Percentiles rank a stretch among this genome's conserved stretches.
Conservation (phyloP, 1,140 invertebrate genomes). For the Cepaea nemoralis region DNA sequence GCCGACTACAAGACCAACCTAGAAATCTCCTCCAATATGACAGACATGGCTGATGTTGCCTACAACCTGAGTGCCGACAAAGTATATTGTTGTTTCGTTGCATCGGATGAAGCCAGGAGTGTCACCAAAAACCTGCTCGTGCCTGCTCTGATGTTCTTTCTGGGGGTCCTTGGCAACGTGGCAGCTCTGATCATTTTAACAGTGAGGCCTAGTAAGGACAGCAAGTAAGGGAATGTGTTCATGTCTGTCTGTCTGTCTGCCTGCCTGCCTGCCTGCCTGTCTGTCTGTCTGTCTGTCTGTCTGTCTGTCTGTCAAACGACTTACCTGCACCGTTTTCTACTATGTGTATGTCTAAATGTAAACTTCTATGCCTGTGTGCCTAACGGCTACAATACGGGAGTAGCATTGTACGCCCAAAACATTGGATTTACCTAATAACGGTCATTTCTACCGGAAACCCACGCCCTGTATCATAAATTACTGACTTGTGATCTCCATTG, state of each 20-base stretch:
- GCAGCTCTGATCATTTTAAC: conserved; percentile 31
- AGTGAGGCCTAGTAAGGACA: conserved; percentile 34
- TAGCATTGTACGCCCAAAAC: no score
- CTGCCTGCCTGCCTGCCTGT: background rate
- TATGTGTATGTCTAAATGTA: no score
- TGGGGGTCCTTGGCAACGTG: conserved; percentile 35
- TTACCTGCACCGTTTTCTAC: no score
- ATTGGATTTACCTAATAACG: no score
- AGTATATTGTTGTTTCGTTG: background rate
- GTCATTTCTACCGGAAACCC: no score
- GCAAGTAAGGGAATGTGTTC: conserved; percentile 11
- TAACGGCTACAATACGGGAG: no score
- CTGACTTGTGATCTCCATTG: no score
- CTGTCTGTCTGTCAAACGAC: no score
- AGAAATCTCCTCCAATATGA: background rate
- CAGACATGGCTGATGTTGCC: background rate
- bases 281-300: no score
- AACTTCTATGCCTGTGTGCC: no score
- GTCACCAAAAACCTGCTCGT: conserved; percentile 17
- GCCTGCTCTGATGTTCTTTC: conserved; percentile 29
- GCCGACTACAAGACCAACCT: no score
- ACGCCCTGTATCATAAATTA: no score
- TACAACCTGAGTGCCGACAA: background rate
- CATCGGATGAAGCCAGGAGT: background rate
- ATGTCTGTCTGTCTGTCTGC: background rate